Evolutionary conservation across 1,140 invertebrate species (phyloP), one percentile per base, ranked within the genome.

Genomic region (Drosophila rufa): DNA sequence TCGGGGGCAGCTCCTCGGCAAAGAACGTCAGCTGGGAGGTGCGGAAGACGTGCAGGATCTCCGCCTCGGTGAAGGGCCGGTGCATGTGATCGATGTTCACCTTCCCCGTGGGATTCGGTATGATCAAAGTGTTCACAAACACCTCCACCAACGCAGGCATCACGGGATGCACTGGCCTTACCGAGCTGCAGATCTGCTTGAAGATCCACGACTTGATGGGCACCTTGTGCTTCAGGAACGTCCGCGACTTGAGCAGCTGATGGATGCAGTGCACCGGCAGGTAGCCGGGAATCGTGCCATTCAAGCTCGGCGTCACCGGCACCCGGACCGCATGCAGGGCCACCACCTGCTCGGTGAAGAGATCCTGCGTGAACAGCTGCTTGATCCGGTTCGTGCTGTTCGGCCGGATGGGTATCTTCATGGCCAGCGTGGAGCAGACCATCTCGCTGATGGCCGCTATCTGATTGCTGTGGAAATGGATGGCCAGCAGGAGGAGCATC

Each of bases 221-320:
- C 1, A 98, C 98, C 92, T 98, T 97, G 91, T 99, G 97, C 93
- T 99, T 99, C 0, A 98, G 97, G 91, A 99, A 99, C 5, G 98
- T 97, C 83, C 98, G 94, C 30, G 97, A 99, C 92, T 99, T 99
- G 1, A 99, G 93, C 15, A 99, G 93, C 87, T 99, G 98, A 93
- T 99, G 98, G 67, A 99, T 99, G 92, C 98, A 99, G 93, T 99
- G 98, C 27, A 99, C 97, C 0, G 98, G 98, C 61, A 99, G 93
- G 93, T 99, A 99, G 19, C 98, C 98, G 3, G 95, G 95, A 61
- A 99, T 97, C 68, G 96, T 96, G 22, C 96, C 97, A 93, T 97
- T 99, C 7, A 99, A 94, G 89, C 96, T 96, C 1, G 95, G 95
- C 0, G 98, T 99, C 0, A 99, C 98, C 0, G 98, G 97, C 19